Base-by-base conservation (phyloP, 2,888 invertebrate species). In the Adela reaumurella region DNA sequence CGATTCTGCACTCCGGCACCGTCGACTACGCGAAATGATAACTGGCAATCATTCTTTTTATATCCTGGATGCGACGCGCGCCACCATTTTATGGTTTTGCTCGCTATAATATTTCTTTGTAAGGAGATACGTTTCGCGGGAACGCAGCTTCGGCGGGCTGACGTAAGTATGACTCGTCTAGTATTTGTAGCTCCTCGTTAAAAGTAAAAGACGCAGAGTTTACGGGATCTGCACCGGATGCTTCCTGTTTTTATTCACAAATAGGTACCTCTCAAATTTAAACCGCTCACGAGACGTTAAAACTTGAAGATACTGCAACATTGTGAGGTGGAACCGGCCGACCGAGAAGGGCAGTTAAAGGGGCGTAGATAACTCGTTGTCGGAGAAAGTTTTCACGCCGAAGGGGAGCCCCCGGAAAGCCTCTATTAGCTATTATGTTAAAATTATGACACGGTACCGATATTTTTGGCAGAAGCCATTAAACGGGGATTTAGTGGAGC, bases 381-480 rank as follows among this genome's bases (percentile, higher is more conserved):
- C 3, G 4, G 35, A 3, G n/a, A 35, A 35, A 35, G 35, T 35
- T 35, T 35, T 35, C 35, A 8, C 14, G 8, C 14, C 35, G n/a
- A 35, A 14, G n/a, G 35, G 35, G 35, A 35, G 6, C 3, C n/a
- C 35, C n/a, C 35, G 35, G 35, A 35, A 35, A 35, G 35, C 35
- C 47, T 35, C 43, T 47, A 47, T 47, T 48, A 28, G 44, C 43
- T 44, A 48, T 48, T 48, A 48, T 41, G 48, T 43, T 43, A 41
- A 48, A 48, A 48, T 48, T 48, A 48, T 48, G 48, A 48, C 48
- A 43, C 44, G 43, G 17, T 43, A 35, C 35, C 35, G 35, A 35
- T 35, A 35, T 35, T 77, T 74, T 72, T 69, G 68, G 72, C 74
- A 73, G 74, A 71, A 68, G 74, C 74, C 65, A 74, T 77, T 76